These are phyloP conservation scores for Lycopodina hypogea DNA, from an alignment of 37 sponge, comb jelly and placozoan species.

Conservation along the genomic window DNA sequence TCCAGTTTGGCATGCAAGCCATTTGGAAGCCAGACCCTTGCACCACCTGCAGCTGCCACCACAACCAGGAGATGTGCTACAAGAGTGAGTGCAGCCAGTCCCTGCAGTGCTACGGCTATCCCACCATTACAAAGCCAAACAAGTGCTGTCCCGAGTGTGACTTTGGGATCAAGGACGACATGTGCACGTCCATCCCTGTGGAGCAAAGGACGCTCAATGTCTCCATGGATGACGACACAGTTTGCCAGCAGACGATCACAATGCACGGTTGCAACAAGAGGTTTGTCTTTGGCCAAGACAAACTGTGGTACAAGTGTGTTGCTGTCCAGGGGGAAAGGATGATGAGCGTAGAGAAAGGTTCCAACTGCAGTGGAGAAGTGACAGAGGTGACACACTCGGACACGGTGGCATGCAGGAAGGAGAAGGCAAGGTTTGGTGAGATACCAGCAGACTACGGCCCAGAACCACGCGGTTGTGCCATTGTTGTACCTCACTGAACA, in stretches of 20 bases:
- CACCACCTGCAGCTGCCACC: conserved; percentile 27
- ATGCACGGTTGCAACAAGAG: conserved; percentile 35
- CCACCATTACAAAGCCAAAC: background rate
- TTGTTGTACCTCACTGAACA: background rate
- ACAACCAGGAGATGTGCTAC: background rate
- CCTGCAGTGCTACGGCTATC: conserved; percentile 29
- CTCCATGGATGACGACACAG: background rate
- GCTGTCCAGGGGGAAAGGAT: background rate
- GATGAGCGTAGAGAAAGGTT: background rate
- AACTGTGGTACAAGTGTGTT: background rate
- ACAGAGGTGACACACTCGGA: background rate
- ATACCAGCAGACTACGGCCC: background rate
- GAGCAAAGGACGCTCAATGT: background rate
- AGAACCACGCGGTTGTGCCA: background rate
- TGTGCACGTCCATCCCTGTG: conserved; percentile 20
- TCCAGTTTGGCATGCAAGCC: conserved; percentile 24
- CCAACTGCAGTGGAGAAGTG: background rate
- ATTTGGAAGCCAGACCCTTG: conserved; percentile 40
- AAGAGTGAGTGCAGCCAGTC: background rate
- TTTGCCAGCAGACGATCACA: conserved; percentile 10
- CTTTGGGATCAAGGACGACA: conserved; percentile 24
- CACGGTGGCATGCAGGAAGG: background rate
- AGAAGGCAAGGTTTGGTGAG: background rate
- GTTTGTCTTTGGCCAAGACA: background rate
- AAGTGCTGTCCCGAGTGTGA: conserved; percentile 44